Conservation (phyloP, 2,888 invertebrate genomes). For the Nymphalis polychloros region DNA sequence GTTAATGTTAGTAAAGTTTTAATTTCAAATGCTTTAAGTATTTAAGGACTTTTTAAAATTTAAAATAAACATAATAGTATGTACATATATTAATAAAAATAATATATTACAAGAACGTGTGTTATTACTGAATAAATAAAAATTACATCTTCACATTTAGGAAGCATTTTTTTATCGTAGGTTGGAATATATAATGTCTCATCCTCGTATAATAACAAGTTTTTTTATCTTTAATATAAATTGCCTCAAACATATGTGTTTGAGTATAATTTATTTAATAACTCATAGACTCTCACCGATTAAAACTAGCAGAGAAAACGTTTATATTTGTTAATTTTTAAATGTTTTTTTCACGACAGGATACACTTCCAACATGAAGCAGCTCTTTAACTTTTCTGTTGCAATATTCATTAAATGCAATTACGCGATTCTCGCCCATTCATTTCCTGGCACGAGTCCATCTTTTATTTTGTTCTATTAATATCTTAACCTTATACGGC, state of each 20-base stretch:
- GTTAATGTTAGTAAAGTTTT: no score
- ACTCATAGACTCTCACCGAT: background rate
- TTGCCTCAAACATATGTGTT: background rate
- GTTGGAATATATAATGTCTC: no score
- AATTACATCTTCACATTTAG: no score
- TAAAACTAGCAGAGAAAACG: background rate
- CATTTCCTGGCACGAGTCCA: constrained; percentile 39
- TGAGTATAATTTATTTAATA: background rate
- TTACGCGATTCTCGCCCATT: constrained; percentile 35
- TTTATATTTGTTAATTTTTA: background rate
- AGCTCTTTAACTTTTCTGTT: constrained; percentile 22
- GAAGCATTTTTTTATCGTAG: no score
- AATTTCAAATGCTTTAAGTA: no score
- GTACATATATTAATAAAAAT: no score
- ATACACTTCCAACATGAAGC: constrained; percentile 15
- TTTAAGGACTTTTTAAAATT: no score
- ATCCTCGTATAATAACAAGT: no score
- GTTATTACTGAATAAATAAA: no score
- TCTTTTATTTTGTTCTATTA: constrained; percentile 36
- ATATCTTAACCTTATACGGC: constrained; percentile 33
- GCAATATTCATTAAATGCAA: constrained; percentile 38
- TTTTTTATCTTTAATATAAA: background rate
- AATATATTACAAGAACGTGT: no score
- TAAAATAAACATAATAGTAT: no score
- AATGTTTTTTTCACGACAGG: background rate